Base-by-base conservation (phyloP, 2,113 vertebrate species). In the Tamias sibiricus region DNA sequence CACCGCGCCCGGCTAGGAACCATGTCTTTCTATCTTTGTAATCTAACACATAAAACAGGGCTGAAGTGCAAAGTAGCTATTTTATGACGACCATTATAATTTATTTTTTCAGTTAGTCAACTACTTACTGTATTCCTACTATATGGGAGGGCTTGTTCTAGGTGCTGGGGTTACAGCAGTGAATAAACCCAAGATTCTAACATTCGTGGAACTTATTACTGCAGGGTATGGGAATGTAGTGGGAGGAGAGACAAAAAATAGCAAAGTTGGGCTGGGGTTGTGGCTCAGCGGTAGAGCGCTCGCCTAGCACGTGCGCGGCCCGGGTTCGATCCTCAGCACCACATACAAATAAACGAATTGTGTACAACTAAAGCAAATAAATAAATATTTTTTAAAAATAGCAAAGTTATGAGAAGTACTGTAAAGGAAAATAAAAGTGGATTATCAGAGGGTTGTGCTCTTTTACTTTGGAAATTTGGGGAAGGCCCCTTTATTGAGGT, bases 1-100 rank as follows among this genome's bases (percentile, higher is more conserved):
- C n/a, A n/a, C n/a, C n/a, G n/a, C n/a, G n/a, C n/a, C n/a, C n/a
- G n/a, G n/a, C n/a, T n/a, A 87, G 28, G 14, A 28, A 83, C 47
- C 71, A 8, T 35, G 22, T 79, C 59, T 68, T 86, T 88, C 72
- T 95, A 90, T 84, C 28, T 95, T 89, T 95, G 66, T 90, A 87
- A 91, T 37, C 14, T 54, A 94, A 71, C 19, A 84, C 6, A 44
- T 84, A 59, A 16, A 85, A 89, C 28, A 92, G 22, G 22, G 4
- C 62, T 82, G 90, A 10, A 81, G 32, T 13, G n/a, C 88, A 87
- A 72, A 89, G 54, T 68, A 69, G 44, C 59, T 74, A 72, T 64
- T 57, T 74, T 47, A 79, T 69, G 71, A 47, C 42, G 40, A n/a
- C 26, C 59, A 35, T 69, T 82, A 66, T 49, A 91, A 84, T 86